Percentiles rank a stretch among this genome's conserved stretches.
These are phyloP conservation scores for Forbesichthys agassizii DNA, from an alignment of 2,113 vertebrate species.

Conservation along the genomic window DNA sequence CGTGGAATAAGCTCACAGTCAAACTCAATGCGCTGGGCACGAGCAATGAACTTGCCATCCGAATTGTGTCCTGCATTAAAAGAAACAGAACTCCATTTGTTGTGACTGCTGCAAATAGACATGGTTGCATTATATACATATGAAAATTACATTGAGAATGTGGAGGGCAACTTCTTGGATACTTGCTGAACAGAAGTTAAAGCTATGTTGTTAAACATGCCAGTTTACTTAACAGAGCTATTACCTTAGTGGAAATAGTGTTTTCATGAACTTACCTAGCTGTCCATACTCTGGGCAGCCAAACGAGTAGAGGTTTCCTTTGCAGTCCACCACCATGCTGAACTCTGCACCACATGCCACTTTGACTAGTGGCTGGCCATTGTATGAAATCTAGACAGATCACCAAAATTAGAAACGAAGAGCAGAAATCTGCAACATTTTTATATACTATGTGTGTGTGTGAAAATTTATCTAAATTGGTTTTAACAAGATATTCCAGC, in stretches of 20 bases:
- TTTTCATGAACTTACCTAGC: constrained; percentile 79
- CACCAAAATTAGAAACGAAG: background rate
- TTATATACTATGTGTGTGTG: too few relatives aligned
- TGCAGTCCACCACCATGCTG: constrained; percentile 98
- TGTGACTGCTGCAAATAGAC: background rate
- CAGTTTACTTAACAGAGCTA: too few relatives aligned
- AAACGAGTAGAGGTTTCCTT: constrained; percentile 96
- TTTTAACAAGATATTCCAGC: too few relatives aligned
- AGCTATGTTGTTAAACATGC: too few relatives aligned
- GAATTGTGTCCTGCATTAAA: constrained; percentile 88
- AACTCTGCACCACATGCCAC: constrained; percentile 94
- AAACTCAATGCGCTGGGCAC: constrained; percentile 94
- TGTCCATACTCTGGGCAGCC: constrained; percentile 96
- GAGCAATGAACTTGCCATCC: constrained; percentile 94
- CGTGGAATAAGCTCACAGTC: constrained; percentile 95
- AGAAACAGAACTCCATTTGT: background rate
- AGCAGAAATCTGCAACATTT: background rate
- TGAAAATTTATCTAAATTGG: too few relatives aligned
- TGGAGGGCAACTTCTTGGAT: too few relatives aligned
- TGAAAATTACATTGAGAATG: background rate
- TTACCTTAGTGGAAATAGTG: background rate
- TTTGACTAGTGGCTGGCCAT: constrained; percentile 95
- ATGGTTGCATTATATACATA: background rate
- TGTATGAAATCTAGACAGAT: constrained; percentile 87
- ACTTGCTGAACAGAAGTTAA: too few relatives aligned